Evolutionary conservation across 2,113 vertebrate species (phyloP).

Genomic region (Zonotrichia leucophrys): DNA sequence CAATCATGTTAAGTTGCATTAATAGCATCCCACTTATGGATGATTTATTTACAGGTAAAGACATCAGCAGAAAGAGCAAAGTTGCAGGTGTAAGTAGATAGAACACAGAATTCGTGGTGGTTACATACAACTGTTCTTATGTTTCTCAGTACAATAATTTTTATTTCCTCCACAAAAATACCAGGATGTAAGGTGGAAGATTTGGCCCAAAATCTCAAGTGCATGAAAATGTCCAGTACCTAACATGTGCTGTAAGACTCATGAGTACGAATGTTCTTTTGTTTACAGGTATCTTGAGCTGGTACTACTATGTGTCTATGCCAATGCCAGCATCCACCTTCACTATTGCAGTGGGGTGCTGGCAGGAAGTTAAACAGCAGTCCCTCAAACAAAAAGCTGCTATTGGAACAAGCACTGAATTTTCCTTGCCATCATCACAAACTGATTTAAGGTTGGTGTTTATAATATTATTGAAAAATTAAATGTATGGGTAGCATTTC

Average conservation of each 20-base stretch:
- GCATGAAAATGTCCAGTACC: neutral
- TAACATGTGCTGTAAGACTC: neutral
- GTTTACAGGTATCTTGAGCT: slow-evolving; percentile 77
- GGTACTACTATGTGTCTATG: slow-evolving; percentile 96
- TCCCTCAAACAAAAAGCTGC: neutral
- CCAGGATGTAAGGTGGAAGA: neutral
- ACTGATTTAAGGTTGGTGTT: slow-evolving; percentile 81
- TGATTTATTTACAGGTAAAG: neutral
- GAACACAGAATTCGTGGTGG: neutral
- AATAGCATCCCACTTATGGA: neutral
- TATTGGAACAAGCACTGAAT: neutral
- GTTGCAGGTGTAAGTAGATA: neutral
- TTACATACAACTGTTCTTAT: neutral
- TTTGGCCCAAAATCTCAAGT: neutral
- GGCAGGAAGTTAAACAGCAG: slow-evolving; percentile 79
- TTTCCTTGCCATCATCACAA: slow-evolving; percentile 18
- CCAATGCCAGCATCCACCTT: slow-evolving; percentile 97
- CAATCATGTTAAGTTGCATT: neutral
- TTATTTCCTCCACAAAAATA: neutral
- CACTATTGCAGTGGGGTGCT: slow-evolving; percentile 90
- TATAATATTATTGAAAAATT: slow-evolving; percentile 16
- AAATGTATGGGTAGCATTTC: neutral
- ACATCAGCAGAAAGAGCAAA: neutral
- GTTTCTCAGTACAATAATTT: neutral
- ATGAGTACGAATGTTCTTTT: slow-evolving; percentile 1